Evolutionary conservation across 2,888 invertebrate genomes (phyloP), one percentile per base, ranked within the genome.

Genomic region (Tiliacea citrago): DNA sequence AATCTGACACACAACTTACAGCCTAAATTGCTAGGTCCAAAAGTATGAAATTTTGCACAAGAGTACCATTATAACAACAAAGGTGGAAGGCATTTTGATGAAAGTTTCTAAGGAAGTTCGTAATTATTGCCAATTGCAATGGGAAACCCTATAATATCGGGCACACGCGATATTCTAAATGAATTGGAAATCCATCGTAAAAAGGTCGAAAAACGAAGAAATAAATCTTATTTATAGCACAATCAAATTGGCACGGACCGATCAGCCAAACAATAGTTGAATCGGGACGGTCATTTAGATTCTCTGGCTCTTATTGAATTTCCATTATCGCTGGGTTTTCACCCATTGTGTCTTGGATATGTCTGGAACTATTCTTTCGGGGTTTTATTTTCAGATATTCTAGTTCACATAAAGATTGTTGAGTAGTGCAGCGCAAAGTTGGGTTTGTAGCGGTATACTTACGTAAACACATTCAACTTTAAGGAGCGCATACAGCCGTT

Each of bases 261-360:
- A 61, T 73, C 77, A 60, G 61, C 68, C 68, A 51, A 72, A 81
- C 77, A 81, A 73, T 83, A 72, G 75, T 75, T 47, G 83, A 83
- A 69, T 62, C 58, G 68, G 70, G 53, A 72, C 66, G 68, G 57
- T 61, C 66, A 72, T 75, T 79, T 47, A 57, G 61, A 21, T 61
- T 29, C 68, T 68, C 66, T 72, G 75, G 65, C 21, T 67, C 35
- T 72, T 83, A 82, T 82, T 83, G 82, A 67, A 83, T 83, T 79
- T 75, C 72, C 60, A 82, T 82, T 79, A 79, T 75, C 71, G 68
- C 47, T 49, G 29, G 51, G 39, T 57, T 71, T 77, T 53, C 42
- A 65, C 51, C 61, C 70, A 71, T 24, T 79, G 42, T 35, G 39
- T 61, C 35, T 63, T 29, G 29, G n/a, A 29, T 18, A 29, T 35